Percentiles rank a stretch among this genome's conserved stretches.
phyloP scores from a whole-genome alignment of 2,797 vertebrate genomes.

The Atherinosoma microstoma region DNA sequence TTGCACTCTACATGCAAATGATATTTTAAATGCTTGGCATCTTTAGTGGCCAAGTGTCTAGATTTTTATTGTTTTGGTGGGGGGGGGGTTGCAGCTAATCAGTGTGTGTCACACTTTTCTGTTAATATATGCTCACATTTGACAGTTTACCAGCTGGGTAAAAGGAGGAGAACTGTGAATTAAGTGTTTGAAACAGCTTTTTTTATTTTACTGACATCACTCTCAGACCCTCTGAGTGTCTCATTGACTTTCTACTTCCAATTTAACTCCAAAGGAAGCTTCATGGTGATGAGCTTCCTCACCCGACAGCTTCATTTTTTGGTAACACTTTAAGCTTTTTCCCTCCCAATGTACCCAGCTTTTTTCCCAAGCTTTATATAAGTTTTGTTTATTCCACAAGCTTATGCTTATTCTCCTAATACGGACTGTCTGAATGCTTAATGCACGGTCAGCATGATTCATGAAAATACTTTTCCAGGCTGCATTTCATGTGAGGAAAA shows the following conservation, averaged over 20 bases:
- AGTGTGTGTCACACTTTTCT: neutral
- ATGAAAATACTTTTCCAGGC: slow-evolving; percentile 1
- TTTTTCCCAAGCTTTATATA: neutral
- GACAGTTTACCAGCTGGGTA: slow-evolving; percentile 1
- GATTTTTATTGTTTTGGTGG: neutral
- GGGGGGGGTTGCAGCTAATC: neutral
- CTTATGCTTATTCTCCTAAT: slow-evolving; percentile 17
- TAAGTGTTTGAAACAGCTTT: slow-evolving; percentile 6
- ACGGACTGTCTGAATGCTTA: neutral
- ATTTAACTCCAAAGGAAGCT: neutral
- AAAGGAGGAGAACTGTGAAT: neutral
- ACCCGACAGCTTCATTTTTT: slow-evolving; percentile 4
- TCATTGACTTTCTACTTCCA: slow-evolving; percentile 2
- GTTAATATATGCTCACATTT: slow-evolving; percentile 9
- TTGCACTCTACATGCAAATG: slow-evolving; percentile 5
- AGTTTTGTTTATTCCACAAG: slow-evolving; percentile 20
- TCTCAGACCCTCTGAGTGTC: neutral
- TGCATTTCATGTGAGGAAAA: neutral
- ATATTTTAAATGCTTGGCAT: slow-evolving; percentile 22
- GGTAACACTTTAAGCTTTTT: neutral
- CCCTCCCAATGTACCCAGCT: neutral
- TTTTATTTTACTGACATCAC: slow-evolving; percentile 5
- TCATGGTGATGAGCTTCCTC: neutral
- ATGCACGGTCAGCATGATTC: slow-evolving; percentile 35
- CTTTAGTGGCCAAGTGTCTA: neutral